Base-by-base conservation (phyloP, 2,797 vertebrate genomes). In the Allobates femoralis region DNA sequence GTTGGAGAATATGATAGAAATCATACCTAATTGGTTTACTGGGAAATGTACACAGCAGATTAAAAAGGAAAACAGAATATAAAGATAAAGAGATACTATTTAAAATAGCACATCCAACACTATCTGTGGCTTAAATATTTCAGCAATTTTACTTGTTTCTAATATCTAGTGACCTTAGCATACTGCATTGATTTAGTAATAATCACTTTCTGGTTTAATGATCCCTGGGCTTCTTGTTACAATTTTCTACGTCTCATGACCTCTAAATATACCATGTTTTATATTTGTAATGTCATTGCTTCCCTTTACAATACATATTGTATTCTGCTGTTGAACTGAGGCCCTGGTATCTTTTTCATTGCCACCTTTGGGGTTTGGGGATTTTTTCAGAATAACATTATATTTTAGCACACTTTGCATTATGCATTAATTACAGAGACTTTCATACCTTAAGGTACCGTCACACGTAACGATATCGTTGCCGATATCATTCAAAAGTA, bases 171-270 rank as follows among this genome's bases (percentile, higher is more conserved):
- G 67, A 83, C 51, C 67, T 56, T n/a, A 41, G 34, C 3, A 37
- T 12, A 41, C 32, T 37, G 32, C 51, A 83, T 60, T 46, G 30
- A 18, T 53, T 51, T 67, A 51, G 60, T 67, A 41, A 81, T 74
- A 74, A 67, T 82, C 34, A 41, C 80, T 82, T 53, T 28, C 51
- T 82, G 28, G 50, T 53, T 56, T 58, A 32, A n/a, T 71, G 80
- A 81, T 67, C 28, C 21, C 37, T 53, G 62, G 19, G 10, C 66
- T 46, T 66, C 60, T 82, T 18, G 46, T 55, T 82, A 50, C 23
- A 69, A 53, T 28, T 28, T 71, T 53, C 80, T 71, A 41, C 34
- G 12, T 41, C 28, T 21, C 10, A 41, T 71, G 64, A 71, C 64
- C 64, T 71, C 46, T 81, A 67, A 51, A 81, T 64, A 18, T 81